Evolutionary conservation across 2,113 vertebrate species (phyloP), one percentile per base, ranked within the genome.

Genomic region (Coturnix japonica): DNA sequence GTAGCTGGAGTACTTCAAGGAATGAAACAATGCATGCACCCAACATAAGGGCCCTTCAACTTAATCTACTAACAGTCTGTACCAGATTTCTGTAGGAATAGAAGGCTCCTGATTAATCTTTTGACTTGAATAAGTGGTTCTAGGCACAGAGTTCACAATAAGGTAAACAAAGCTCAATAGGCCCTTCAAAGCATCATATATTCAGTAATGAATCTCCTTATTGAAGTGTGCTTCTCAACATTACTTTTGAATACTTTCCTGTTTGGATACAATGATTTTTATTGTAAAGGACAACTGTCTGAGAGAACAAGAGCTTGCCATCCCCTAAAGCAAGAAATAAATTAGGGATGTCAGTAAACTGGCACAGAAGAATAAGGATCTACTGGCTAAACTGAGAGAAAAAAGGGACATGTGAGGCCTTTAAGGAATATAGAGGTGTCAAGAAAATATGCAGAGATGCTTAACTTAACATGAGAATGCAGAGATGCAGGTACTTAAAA

Each of bases 91-190:
- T 51, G 60, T 72, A 94, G 75, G 67, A 95, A 83, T 56, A 51
- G 44, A 77, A 93, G 83, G 71, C 41, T 61, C 86, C 74, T 66
- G 66, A 43, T 28, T 95, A 96, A 89, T 95, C 94, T 95, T 94
- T 94, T 95, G 65, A 96, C 85, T 95, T 77, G n/a, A 26, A 26
- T 93, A 96, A 97, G 91, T 95, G 71, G 76, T 79, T 95, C 87
- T 96, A 66, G 76, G 67, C 76, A 88, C 41, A 92, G 75, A 95
- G 71, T 93, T 97, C 76, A 77, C 73, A 91, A 94, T 74, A 93
- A 93, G 94, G 95, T 92, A 81, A 85, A 85, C 57, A 95, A 94
- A 95, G 60, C 85, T 81, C 46, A 41, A 92, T 57, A 65, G 41
- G 56, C n/a, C 57, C 87, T 95, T 88, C 70, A 89, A 90, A 96